A percentile compares a stretch with the other conserved stretches of the same genome.
Evolutionary conservation across 2,113 vertebrate genomes (phyloP).

Genomic region (Clarias gariepinus): DNA sequence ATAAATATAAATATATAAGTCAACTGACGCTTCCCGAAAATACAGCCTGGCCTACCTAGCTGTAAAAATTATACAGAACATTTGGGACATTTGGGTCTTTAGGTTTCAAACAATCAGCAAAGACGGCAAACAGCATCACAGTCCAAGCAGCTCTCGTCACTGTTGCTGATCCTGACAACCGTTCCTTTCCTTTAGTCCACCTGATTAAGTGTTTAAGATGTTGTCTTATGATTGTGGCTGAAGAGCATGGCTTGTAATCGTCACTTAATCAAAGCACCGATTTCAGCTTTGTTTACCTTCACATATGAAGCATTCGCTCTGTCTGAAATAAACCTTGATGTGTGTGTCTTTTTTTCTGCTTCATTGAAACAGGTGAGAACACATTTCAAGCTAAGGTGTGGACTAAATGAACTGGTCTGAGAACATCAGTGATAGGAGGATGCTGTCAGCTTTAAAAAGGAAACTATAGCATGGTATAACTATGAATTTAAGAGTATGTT

Average conservation of each 20-base stretch:
- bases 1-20: slow-evolving; percentile 3
- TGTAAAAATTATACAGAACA: neutral
- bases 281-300: neutral
- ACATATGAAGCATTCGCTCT: neutral
- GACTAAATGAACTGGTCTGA: neutral
- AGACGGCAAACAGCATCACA: neutral
- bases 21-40: neutral
- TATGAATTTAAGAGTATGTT: neutral
- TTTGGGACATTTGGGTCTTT: neutral
- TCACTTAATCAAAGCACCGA: neutral
- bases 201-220: neutral
- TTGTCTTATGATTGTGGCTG: neutral
- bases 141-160: neutral
- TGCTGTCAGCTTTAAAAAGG: too few relatives aligned
- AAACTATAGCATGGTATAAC: too few relatives aligned
- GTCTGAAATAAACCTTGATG: neutral
- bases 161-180: neutral
- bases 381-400: neutral
- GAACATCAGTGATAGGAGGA: neutral
- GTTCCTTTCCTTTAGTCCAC: neutral
- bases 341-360: neutral
- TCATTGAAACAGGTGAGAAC: neutral
- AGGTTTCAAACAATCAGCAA: too few relatives aligned
- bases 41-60: slow-evolving; percentile 22
- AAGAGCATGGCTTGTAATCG: neutral